These are phyloP conservation scores for Theristus sp. DNA, from an alignment of 2,888 invertebrate species.

Conservation along the genomic window DNA sequence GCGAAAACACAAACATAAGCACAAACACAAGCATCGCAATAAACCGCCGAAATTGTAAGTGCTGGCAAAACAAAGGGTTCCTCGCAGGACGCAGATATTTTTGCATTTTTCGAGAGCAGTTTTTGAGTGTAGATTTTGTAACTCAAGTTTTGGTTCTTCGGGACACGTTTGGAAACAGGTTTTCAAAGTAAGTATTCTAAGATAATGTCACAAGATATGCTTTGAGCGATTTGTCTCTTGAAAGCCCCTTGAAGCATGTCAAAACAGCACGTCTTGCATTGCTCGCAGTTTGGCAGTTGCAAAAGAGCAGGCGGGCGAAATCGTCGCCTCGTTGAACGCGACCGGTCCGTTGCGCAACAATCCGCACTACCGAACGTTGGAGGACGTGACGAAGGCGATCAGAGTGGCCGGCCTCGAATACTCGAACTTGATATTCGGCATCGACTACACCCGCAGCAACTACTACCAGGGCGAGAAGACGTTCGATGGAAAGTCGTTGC, in stretches of 20 bases:
- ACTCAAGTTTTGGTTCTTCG: too few relatives aligned
- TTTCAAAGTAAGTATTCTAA: too few relatives aligned
- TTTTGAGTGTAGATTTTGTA: too few relatives aligned
- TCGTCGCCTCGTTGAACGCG: neutral
- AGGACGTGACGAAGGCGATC: conserved; percentile 8
- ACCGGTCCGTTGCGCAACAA: neutral
- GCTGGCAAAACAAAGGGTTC: too few relatives aligned
- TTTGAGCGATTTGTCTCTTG: too few relatives aligned
- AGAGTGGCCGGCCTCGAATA: conserved; percentile 22
- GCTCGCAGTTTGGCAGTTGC: neutral
- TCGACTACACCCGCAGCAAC: conserved; percentile 39
- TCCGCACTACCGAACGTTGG: conserved; percentile 4
- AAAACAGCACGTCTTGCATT: too few relatives aligned
- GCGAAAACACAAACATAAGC: neutral
- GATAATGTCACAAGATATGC: too few relatives aligned
- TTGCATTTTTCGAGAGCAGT: too few relatives aligned
- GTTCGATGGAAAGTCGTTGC: conserved; percentile 33
- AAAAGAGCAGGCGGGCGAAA: neutral
- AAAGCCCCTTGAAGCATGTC: too few relatives aligned
- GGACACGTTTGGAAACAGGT: too few relatives aligned
- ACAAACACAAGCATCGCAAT: neutral
- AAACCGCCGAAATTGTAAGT: conserved; percentile 1
- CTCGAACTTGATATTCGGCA: conserved; percentile 29
- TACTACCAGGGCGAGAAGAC: conserved; percentile 38
- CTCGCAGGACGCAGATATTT: too few relatives aligned